A percentile compares a stretch with the other conserved stretches of the same genome.
These are phyloP conservation scores for Rhea pennata DNA, from an alignment of 2,113 vertebrate species.

Conservation along the genomic window DNA sequence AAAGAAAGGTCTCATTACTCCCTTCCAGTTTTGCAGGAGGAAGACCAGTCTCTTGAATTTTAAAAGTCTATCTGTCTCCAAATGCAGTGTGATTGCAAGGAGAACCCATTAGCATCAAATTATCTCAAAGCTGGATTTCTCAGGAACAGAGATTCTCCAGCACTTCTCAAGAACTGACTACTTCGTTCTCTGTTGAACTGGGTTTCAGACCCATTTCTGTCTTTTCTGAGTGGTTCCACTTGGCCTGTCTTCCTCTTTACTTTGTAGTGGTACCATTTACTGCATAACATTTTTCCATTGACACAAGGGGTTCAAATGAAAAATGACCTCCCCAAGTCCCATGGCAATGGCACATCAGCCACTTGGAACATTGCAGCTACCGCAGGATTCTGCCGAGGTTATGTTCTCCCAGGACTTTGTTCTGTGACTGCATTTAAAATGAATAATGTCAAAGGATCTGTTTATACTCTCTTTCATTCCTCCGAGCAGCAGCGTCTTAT, in stretches of 20 bases:
- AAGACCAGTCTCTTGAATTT: background rate
- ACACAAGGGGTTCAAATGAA: background rate
- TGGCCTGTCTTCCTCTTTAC: background rate
- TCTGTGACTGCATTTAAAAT: background rate
- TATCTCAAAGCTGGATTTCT: background rate
- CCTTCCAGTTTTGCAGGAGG: background rate
- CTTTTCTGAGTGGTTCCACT: background rate
- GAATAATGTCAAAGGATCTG: background rate
- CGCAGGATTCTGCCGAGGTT: background rate
- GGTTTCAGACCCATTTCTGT: background rate
- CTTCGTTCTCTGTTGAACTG: background rate
- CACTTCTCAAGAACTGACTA: background rate
- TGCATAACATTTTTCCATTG: background rate
- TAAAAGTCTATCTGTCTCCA: background rate
- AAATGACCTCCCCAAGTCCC: background rate
- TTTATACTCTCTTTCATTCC: background rate
- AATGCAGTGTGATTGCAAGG: background rate
- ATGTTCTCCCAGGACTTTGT: background rate
- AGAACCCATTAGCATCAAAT: background rate
- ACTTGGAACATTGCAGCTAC: fast-evolving
- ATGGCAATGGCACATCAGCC: background rate
- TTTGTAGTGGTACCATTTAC: background rate
- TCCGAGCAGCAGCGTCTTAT: background rate
- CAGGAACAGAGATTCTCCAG: background rate
- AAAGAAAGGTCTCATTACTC: background rate